Percentiles rank a stretch among this genome's conserved stretches.
Conservation (phyloP, 2,888 invertebrate species). For the Drosophila leonis region DNA sequence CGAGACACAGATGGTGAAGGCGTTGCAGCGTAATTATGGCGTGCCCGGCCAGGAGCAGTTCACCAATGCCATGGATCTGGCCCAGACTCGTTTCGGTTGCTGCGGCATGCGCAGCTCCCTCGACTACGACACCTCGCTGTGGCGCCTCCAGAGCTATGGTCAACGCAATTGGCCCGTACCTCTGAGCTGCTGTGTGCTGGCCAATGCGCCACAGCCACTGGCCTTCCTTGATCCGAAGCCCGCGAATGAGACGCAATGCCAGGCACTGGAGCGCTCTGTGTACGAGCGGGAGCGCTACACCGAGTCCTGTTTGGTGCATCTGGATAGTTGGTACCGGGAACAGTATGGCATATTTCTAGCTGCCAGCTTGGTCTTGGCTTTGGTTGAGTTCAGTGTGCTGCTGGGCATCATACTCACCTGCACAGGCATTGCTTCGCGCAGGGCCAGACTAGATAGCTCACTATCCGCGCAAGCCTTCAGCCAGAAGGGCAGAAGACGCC, state of each 20-base stretch:
- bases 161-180: conserved; percentile 90
- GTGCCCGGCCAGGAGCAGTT: conserved; percentile 90
- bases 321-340: conserved; percentile 92
- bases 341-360: conserved; percentile 90
- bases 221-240: conserved; percentile 92
- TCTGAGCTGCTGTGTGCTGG: conserved; percentile 89
- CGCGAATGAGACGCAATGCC: conserved; percentile 90
- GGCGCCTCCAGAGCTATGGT: conserved; percentile 91
- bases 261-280: conserved; percentile 85
- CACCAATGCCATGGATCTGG: conserved; percentile 92
- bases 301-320: conserved; percentile 88
- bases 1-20: conserved; percentile 89
- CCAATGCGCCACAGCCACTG: conserved; percentile 86
- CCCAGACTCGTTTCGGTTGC: conserved; percentile 90
- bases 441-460: conserved; percentile 54
- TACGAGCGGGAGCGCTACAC: conserved; percentile 83
- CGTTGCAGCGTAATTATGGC: conserved; percentile 91
- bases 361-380: conserved; percentile 88
- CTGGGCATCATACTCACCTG: conserved; percentile 90
- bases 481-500: conserved; percentile 35
- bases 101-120: conserved; percentile 92
- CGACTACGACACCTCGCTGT: conserved; percentile 93
- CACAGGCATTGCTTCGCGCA: conserved; percentile 86
- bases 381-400: conserved; percentile 91
- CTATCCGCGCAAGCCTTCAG: not conserved